phyloP scores from a whole-genome alignment of 2,888 invertebrate genomes.

The Stenodema calcarata region DNA sequence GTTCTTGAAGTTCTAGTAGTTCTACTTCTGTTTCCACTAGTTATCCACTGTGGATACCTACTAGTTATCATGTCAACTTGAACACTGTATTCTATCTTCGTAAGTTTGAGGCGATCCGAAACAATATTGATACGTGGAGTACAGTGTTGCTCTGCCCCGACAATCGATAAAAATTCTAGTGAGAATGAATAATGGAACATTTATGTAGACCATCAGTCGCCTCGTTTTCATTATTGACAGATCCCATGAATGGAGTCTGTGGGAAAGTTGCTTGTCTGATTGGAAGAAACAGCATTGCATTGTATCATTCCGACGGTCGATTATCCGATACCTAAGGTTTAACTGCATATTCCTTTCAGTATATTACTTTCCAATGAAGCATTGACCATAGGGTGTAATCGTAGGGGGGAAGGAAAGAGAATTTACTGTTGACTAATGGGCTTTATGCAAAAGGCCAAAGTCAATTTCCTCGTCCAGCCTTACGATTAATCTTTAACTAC shows the following conservation, averaged over 20 bases:
- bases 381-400: neutral
- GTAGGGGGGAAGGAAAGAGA: neutral
- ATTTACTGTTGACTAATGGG: neutral
- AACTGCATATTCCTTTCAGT: neutral
- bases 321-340: neutral
- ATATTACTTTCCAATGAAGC: neutral
- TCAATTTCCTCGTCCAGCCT: neutral
- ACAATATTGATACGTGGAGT: too few species aligned
- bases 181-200: too few species aligned
- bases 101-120: too few species aligned
- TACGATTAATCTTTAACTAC: neutral
- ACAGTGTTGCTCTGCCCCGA: too few species aligned
- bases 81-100: too few species aligned
- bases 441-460: neutral
- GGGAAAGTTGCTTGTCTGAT: neutral
- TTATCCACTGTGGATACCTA: too few species aligned
- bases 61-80: too few species aligned
- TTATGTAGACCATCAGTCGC: neutral
- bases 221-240: neutral
- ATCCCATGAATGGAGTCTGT: neutral
- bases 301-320: neutral
- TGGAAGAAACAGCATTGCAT: neutral
- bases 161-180: too few species aligned
- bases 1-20: too few species aligned
- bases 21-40: too few species aligned